A percentile compares a stretch with the other conserved stretches of the same genome.
Conservation (phyloP, 2,113 vertebrate genomes). For the Mustela nigripes region DNA sequence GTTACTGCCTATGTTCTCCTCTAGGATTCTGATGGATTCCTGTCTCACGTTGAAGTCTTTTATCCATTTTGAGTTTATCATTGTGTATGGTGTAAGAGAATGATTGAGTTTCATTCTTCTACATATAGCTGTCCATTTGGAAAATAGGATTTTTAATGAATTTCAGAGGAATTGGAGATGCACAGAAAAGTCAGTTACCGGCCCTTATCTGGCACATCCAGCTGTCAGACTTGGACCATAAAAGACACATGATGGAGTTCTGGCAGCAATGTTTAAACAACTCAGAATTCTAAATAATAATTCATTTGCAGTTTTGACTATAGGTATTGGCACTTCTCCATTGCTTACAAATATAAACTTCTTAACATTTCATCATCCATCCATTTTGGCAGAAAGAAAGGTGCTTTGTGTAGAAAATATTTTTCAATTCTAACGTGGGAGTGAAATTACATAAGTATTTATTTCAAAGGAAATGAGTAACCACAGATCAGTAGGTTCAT, state of each 20-base stretch:
- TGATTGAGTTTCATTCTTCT: no score
- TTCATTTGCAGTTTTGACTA: not conserved
- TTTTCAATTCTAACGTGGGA: not conserved
- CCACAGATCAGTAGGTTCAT: conserved; percentile 8
- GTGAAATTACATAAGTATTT: conserved; percentile 41
- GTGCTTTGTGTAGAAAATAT: not conserved
- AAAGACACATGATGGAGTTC: not conserved
- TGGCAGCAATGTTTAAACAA: not conserved
- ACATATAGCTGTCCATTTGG: not conserved
- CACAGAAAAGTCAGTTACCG: not conserved
- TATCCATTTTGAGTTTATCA: no score
- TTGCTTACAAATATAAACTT: not conserved
- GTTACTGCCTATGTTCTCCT: no score
- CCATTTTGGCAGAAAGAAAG: conserved; percentile 7
- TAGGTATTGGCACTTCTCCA: not conserved
- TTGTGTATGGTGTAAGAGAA: no score
- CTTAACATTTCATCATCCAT: not conserved
- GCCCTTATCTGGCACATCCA: not conserved
- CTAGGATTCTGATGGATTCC: no score
- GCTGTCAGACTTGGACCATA: not conserved
- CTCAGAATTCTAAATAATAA: not conserved
- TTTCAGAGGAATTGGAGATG: not conserved
- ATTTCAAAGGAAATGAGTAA: conserved; percentile 64
- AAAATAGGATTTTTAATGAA: not conserved
- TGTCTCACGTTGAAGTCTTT: no score